A percentile compares a stretch with the other conserved stretches of the same genome.
These are phyloP conservation scores for Drosophila atripex DNA, from an alignment of 2,888 invertebrate species.

Conservation along the genomic window DNA sequence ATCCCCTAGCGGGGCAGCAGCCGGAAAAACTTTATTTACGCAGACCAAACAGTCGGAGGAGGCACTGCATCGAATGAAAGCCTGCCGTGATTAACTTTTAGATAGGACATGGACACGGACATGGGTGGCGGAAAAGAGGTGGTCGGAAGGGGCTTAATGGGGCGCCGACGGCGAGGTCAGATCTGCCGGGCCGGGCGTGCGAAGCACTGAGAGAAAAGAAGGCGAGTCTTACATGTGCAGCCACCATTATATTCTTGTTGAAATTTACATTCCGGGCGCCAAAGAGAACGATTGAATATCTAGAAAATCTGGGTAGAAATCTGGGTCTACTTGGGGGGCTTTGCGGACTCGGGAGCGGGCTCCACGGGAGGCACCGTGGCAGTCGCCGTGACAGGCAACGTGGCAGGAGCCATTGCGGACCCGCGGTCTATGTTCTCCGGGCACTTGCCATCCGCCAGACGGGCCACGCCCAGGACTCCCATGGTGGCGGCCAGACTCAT, in stretches of 20 bases:
- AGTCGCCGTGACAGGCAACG: background rate
- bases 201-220: background rate
- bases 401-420: background rate
- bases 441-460: constrained; percentile 85
- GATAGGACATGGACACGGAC: constrained; percentile 43
- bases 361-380: background rate
- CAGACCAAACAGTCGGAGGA: constrained; percentile 50
- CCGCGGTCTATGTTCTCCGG: constrained; percentile 51
- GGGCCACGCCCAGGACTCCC: constrained; percentile 86
- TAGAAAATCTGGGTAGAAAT: background rate
- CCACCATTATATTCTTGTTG: no score
- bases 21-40: constrained; percentile 54
- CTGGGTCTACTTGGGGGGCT: background rate
- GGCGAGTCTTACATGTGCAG: no score
- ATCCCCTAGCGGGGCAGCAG: constrained; percentile 32
- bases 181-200: constrained; percentile 17
- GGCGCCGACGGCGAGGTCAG: constrained; percentile 15
- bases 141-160: background rate
- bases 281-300: background rate
- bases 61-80: constrained; percentile 52
- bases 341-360: background rate
- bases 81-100: constrained; percentile 68
- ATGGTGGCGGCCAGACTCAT: constrained; percentile 84
- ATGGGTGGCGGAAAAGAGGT: background rate
- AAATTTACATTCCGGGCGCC: background rate